Evolutionary conservation across 2,113 vertebrate genomes (phyloP), one percentile per base, ranked within the genome.

Genomic region (Proterorhinus semilunaris): DNA sequence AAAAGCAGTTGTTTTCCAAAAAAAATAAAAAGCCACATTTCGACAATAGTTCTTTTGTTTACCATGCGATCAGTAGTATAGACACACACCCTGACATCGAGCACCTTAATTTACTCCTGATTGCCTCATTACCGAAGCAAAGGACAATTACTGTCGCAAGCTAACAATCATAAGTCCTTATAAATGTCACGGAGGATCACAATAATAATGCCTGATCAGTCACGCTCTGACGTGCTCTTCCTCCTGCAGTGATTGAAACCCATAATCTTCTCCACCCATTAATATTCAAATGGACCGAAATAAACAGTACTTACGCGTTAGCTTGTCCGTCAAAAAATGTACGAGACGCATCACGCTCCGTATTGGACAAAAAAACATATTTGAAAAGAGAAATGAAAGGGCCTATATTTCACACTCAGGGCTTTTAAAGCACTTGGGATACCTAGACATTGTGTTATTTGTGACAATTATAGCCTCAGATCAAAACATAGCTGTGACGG

Each of bases 91-190:
- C 27, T 3, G 27, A 57, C 21, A 68, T 49, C 46, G 48, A 68
- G 50, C 63, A 68, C 46, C 62, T 57, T 76, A 73, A 82, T 79
- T 80, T 83, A 21, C 13, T 62, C 69, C 21, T 73, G 71, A 79
- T 44, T 58, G 67, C 65, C 65, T 87, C 69, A 62, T 76, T 69
- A 78, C 43, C 50, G n/a, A 78, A 69, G 50, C 66, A 73, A 61
- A 58, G 15, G 42, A 51, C 72, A 74, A 71, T 43, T 69, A 65
- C 52, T 66, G 17, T 42, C 47, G 67, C 45, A 48, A 52, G 43
- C 16, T 46, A 52, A 65, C 79, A 71, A 66, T 62, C 63, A 73
- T 1, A 16, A 57, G 15, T 8, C 13, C 51, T 54, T 15, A 45
- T 16, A 68, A 36, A 67, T 49, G 12, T 69, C 53, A 51, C 47